Base-by-base conservation (phyloP, 2,888 invertebrate genomes). In the Cacoxenus indagator region DNA sequence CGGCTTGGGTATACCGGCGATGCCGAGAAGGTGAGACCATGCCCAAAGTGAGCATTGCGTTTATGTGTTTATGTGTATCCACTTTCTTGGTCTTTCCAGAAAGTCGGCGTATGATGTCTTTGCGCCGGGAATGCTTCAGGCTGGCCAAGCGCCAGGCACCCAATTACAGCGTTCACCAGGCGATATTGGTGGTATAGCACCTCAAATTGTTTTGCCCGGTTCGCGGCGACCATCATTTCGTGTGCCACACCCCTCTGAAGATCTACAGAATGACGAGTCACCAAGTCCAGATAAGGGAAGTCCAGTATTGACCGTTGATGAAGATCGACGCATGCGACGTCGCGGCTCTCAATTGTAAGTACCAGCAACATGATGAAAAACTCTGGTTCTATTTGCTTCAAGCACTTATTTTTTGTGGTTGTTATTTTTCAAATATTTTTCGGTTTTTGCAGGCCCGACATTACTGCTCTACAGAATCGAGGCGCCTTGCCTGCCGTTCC, bases 281-380 rank as follows among this genome's bases (percentile, higher is more conserved):
- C 91, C 87, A 4, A 92, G 88, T 82, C 92, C 88, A 70, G 91
- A 89, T 76, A 90, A 84, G 85, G 90, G 86, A 17, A 91, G 85
- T 75, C 90, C 86, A 1, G 90, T 92, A 4, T 90, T 92, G 59
- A 90, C 91, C 24, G 91, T 92, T n/a, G 93, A 93, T 71, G 95
- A 93, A 70, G 91, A 92, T 73, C 89, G 95, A 70, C 91, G 94
- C 31, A 91, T 92, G 75, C 90, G 95, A 73, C 91, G 96, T 80
- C 91, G 95, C 67, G 95, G 94, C 72, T 95, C 95, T 54, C 95
- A 95, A 86, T 88, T 95, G 95, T 96, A 88, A 92, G 94, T 92
- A 70, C 9, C n/a, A 29, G 68, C n/a, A 19, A n/a, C 46, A 17
- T 11, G 55, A 27, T n/a, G 24, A 27, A 48, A 3, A 45, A 24